Base-by-base conservation (phyloP, 2,888 invertebrate species). In the Lissonota sp. region DNA sequence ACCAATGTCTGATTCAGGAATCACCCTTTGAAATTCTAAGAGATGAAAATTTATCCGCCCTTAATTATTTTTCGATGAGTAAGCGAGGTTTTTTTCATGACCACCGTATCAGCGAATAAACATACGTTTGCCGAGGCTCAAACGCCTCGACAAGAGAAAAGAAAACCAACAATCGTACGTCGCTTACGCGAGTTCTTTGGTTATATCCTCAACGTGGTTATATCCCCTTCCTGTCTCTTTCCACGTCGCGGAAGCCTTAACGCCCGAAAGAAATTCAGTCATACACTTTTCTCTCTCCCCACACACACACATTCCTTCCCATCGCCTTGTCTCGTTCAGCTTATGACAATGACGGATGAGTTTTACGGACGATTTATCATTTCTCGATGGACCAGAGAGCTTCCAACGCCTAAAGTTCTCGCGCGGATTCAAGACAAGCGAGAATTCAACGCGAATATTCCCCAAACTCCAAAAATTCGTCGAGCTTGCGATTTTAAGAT, bases 301-400 rank as follows among this genome's bases (percentile, higher is more conserved):
- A 6, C 62, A n/a, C 37, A 26, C 62, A 6, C 62, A n/a, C 37
- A 16, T 16, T 37, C 12, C 4, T 12, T 12, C 8, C 49, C 57
- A 37, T 26, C 42, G 44, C 49, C 26, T 26, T 58, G 8, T 57
- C 57, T 49, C 73, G 71, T 75, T 79, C 85, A 86, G 86, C 84
- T 88, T 88, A 88, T 86, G 88, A 89, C 88, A 88, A 84, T 89
- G 88, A 89, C 83, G 84, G 87, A 88, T 89, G 89, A 84, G 75
- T 75, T 58, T 79, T 83, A 64, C 69, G 69, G 81, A 85, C 84
- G 85, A 88, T 88, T 88, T 84, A 88, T 89, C 89, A 88, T 88
- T 79, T 67, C 73, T 60, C 82, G 75, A 79, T 80, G 69, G 76
- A 81, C 80, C 73, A 58, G 73, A 60, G 26, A 26, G 26, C 26